Conservation (phyloP, 2,797 vertebrate species). For the Melanotaenia parkinsoni region DNA sequence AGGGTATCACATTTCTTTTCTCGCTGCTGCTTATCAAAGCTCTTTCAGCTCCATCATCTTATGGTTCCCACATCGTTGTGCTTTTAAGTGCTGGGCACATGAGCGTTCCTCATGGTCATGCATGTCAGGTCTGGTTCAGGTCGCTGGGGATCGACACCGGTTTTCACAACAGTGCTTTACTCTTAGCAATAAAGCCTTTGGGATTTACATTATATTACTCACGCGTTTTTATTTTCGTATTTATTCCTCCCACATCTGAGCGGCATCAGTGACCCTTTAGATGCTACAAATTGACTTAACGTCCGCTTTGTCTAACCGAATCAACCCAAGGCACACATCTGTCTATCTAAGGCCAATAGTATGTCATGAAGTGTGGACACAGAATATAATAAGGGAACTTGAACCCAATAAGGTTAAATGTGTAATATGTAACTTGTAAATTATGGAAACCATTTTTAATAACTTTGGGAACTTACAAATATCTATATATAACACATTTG, state of each 20-base stretch:
- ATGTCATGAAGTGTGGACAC: background rate
- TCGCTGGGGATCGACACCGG: background rate
- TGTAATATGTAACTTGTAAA: background rate
- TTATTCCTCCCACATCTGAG: background rate
- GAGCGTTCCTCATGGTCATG: slow-evolving; percentile 18
- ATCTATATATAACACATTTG: too few species aligned
- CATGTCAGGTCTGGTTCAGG: slow-evolving; percentile 24
- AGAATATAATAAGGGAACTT: background rate
- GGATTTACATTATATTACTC: background rate
- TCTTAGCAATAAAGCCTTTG: background rate
- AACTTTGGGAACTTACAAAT: too few species aligned
- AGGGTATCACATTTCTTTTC: slow-evolving; percentile 63
- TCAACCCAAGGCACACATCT: background rate
- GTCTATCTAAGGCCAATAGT: background rate
- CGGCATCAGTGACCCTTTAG: background rate
- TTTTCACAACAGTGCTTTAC: background rate
- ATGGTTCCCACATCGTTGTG: slow-evolving; percentile 42
- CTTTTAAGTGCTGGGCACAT: slow-evolving; percentile 31
- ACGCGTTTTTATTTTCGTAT: too few species aligned
- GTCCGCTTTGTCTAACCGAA: background rate
- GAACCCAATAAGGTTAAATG: background rate
- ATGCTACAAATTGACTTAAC: background rate
- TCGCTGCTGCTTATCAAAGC: slow-evolving; percentile 60
- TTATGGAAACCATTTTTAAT: background rate
- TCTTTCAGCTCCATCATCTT: slow-evolving; percentile 57